A percentile compares a stretch with the other conserved stretches of the same genome.
These are phyloP conservation scores for Dorcus hopei DNA, from an alignment of 2,888 invertebrate species.

Conservation along the genomic window DNA sequence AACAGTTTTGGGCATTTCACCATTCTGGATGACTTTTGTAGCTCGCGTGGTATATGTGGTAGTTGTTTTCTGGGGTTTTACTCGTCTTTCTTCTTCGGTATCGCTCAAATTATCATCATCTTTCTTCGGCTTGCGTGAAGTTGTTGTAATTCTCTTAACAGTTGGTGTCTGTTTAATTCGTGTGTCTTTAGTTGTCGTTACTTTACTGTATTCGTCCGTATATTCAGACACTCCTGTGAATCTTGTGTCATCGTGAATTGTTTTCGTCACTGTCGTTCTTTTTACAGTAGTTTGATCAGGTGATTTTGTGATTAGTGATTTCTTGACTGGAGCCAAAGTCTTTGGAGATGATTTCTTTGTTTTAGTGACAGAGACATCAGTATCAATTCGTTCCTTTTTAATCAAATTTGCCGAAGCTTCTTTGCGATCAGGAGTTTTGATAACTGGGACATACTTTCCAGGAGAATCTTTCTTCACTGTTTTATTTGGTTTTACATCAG, in stretches of 20 bases:
- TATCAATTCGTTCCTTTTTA: slow-evolving; percentile 23
- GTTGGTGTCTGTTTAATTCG: background rate
- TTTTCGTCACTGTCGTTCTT: slow-evolving; percentile 5
- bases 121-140: slow-evolving; percentile 6
- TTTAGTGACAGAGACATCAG: slow-evolving; percentile 21
- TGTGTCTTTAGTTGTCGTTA: slow-evolving; percentile 5
- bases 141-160: background rate
- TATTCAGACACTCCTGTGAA: slow-evolving; percentile 17
- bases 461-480: slow-evolving; percentile 36
- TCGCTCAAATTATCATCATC: slow-evolving; percentile 31
- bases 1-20: background rate
- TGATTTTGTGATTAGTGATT: slow-evolving; percentile 7
- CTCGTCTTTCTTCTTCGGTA: slow-evolving; percentile 26
- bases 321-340: background rate
- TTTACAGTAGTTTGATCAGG: slow-evolving; percentile 1
- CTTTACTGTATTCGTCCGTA: slow-evolving; percentile 18
- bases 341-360: slow-evolving; percentile 20
- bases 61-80: background rate
- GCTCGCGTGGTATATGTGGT: slow-evolving; percentile 28
- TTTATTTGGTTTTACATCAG: slow-evolving; percentile 17
- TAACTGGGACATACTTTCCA: slow-evolving; percentile 12
- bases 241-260: background rate
- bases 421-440: slow-evolving; percentile 14
- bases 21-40: slow-evolving; percentile 24
- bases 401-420: slow-evolving; percentile 20